Conservation (phyloP, 2,797 vertebrate species). For the Pagetopsis macropterus region DNA sequence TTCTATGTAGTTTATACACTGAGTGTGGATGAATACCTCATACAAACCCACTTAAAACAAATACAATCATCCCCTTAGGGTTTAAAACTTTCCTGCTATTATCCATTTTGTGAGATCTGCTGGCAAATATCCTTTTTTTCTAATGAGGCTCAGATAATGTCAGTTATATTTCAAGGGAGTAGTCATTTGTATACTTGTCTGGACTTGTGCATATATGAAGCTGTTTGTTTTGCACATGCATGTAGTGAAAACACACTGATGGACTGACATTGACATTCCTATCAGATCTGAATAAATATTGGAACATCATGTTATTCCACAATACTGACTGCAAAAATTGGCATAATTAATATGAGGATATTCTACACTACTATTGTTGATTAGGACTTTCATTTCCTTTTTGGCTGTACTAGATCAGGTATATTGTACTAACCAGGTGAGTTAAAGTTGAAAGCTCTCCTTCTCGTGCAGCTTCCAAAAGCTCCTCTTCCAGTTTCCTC, state of each 20-base stretch:
- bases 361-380: background rate
- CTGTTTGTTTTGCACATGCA: background rate
- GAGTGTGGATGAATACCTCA: too few relatives aligned
- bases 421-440: constrained; percentile 84
- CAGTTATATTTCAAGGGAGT: background rate
- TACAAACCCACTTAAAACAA: too few relatives aligned
- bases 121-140: too few relatives aligned
- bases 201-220: constrained; percentile 3
- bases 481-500: constrained; percentile 91
- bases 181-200: background rate
- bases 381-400: background rate
- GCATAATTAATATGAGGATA: background rate
- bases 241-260: background rate
- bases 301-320: background rate
- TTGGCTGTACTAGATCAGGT: background rate
- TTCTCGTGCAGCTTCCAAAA: constrained; percentile 91
- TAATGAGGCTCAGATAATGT: background rate
- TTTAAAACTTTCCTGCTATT: background rate
- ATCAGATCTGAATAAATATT: background rate
- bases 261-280: background rate
- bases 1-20: too few relatives aligned
- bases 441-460: constrained; percentile 86
- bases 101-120: background rate
- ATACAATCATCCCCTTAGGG: background rate
- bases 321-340: background rate